phyloP scores from a whole-genome alignment of 2,113 vertebrate species.

The Meleagris gallopavo region DNA sequence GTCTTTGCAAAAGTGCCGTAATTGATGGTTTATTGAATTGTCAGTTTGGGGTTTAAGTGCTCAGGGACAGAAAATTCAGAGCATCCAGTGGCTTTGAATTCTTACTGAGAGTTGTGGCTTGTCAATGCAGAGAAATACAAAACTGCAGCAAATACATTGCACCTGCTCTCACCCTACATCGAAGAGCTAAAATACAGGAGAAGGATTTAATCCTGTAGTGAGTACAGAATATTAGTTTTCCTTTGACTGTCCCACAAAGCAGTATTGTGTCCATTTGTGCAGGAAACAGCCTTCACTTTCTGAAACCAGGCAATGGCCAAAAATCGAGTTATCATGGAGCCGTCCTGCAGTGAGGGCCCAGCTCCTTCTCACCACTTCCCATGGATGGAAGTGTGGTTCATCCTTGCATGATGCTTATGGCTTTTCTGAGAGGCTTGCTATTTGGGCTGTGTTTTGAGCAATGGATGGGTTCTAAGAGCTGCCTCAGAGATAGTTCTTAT shows the following conservation, averaged over 20 bases:
- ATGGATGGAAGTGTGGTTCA: rapidly evolving
- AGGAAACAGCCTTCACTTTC: not conserved
- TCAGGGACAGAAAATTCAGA: not conserved
- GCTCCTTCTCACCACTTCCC: not conserved
- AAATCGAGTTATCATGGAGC: not conserved
- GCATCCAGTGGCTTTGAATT: not conserved
- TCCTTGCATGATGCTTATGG: not conserved
- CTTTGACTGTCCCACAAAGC: not conserved
- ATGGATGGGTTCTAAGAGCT: not conserved
- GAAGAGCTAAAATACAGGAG: not conserved
- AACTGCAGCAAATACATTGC: not conserved
- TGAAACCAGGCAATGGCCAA: not conserved
- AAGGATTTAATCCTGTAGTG: not conserved
- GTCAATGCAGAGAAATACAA: not conserved
- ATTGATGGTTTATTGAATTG: rapidly evolving
- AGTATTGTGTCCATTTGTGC: not conserved
- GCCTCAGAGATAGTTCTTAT: not conserved
- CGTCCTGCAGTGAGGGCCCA: not conserved
- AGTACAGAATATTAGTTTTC: rapidly evolving
- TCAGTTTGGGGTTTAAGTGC: not conserved
- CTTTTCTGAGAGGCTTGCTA: rapidly evolving
- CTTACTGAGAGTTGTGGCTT: not conserved
- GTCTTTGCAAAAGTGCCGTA: not conserved
- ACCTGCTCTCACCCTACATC: not conserved
- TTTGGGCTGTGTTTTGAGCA: not conserved